Evolutionary conservation across 2,888 invertebrate genomes (phyloP), one percentile per base, ranked within the genome.

Genomic region (Teinopalpus imperialis): DNA sequence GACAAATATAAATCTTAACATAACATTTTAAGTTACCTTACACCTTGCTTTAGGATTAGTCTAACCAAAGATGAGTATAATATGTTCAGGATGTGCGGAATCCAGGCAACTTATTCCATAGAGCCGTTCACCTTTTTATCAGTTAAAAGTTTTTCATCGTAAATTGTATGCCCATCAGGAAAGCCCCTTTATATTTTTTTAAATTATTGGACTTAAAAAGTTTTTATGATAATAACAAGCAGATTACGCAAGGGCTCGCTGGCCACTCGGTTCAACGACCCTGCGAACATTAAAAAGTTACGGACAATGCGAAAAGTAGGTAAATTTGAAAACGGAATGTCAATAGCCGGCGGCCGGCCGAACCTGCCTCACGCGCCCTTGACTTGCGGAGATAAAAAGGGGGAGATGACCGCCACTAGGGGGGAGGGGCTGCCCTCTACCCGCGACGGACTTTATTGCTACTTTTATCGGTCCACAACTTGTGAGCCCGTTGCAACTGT

Each of bases 361-460:
- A 78, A 87, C 87, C 87, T 87, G 83, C 87, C 87, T 79, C 86
- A 88, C 81, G 81, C 83, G 86, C 83, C 87, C 87, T 85, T 87
- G 86, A 82, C 81, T 87, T 86, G 83, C 45, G 45, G 69, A 80
- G 87, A 85, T 85, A 83, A 83, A 81, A 80, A 81, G 77, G 78
- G 79, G 76, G 82, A 81, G 80, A 80, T 85, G 83, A 85, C 83
- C 85, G 79, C 61, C 79, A 64, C 70, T 71, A 60, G 66, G 63
- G 59, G 57, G 51, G 59, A 57, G 56, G 26, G 27, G 34, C 36
- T 42, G 41, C 45, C 50, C 45, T 43, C 60, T 53, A 53, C 56
- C 59, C 61, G 48, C 53, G 35, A 44, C 49, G 45, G 50, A 49
- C 48, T 46, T 77, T 77, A 75, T 75, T 68, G 69, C 74, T 71